Percentiles rank a stretch among this genome's conserved stretches.
Conservation (phyloP, 2,113 vertebrate genomes). For the Zootoca vivipara region DNA sequence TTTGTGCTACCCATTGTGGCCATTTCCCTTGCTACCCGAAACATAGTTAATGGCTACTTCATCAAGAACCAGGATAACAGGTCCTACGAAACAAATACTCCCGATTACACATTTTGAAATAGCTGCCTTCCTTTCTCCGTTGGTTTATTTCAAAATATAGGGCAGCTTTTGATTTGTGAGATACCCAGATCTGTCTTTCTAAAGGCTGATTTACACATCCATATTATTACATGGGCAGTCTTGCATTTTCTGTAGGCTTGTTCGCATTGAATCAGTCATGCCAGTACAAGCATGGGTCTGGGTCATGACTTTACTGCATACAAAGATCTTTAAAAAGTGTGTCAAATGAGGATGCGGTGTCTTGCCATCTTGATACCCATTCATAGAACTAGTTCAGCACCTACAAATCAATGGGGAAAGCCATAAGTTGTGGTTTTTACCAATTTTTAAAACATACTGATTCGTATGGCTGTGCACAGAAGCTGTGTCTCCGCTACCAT, state of each 20-base stretch:
- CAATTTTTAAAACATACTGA: too few species aligned
- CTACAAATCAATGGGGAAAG: background rate
- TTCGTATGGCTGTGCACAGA: background rate
- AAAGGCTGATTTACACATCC: background rate
- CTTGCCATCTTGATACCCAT: background rate
- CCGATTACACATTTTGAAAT: background rate
- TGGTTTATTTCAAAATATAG: background rate
- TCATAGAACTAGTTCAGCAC: background rate
- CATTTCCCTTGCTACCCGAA: background rate
- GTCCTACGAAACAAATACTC: background rate
- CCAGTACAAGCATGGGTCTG: background rate
- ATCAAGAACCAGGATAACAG: background rate
- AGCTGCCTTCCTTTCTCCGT: background rate
- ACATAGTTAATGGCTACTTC: rapidly evolving
- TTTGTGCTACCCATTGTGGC: background rate
- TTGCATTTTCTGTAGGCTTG: background rate
- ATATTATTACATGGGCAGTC: background rate
- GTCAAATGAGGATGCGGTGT: background rate
- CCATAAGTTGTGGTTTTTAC: too few species aligned
- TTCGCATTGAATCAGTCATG: background rate
- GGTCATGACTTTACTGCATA: background rate
- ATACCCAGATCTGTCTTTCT: constrained; percentile 2
- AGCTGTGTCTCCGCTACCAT: background rate
- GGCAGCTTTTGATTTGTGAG: background rate
- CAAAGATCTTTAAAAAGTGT: background rate